Conservation (phyloP, 2,888 invertebrate species). For the Lasiommata megera region DNA sequence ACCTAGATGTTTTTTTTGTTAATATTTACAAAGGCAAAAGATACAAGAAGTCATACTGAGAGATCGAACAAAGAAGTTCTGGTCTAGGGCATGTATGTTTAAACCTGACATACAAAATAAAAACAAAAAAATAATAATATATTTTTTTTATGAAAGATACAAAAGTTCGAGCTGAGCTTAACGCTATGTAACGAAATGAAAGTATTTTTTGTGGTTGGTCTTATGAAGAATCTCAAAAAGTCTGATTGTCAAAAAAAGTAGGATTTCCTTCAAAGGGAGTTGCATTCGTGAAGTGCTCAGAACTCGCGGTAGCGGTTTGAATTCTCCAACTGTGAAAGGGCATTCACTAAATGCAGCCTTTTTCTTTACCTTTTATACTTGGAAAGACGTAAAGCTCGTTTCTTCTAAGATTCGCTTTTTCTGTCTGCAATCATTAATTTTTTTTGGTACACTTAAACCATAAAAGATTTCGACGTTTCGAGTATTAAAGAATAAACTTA, state of each 20-base stretch:
- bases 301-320: conserved; percentile 65
- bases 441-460: conserved; percentile 43
- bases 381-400: conserved; percentile 69
- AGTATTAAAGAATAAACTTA: background rate
- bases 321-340: conserved; percentile 69
- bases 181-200: conserved; percentile 34
- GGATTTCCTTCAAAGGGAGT: conserved; percentile 55
- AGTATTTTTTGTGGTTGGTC: conserved; percentile 26
- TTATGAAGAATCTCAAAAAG: conserved; percentile 37
- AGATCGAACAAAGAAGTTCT: no score
- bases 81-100: background rate
- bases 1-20: no score
- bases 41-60: no score
- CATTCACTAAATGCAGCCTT: conserved; percentile 77
- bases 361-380: conserved; percentile 72
- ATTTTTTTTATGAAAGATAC: no score
- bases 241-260: conserved; percentile 74
- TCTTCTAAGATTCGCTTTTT: conserved; percentile 64
- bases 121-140: no score
- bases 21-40: no score
- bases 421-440: conserved; percentile 52
- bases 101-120: background rate
- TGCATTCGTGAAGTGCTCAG: conserved; percentile 46
- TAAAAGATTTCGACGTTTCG: conserved; percentile 31
- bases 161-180: conserved; percentile 4